Evolutionary conservation across 2,797 vertebrate species (phyloP).

Genomic region (Masticophis lateralis): DNA sequence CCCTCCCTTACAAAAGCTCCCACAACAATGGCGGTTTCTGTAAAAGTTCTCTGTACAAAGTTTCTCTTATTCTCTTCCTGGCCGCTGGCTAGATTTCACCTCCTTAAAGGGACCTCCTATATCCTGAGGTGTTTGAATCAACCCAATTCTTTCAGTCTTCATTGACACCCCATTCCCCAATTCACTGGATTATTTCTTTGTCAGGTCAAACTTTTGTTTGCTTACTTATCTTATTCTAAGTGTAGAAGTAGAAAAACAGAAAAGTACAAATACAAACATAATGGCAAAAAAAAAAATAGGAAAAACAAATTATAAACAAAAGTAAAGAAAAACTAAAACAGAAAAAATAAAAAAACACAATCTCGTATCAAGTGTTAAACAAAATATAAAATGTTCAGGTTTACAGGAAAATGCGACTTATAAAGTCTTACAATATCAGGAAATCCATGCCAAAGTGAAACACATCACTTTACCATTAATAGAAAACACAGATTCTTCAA

Average conservation of each 20-base stretch:
- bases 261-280: not conserved
- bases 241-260: not conserved
- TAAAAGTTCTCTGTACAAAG: not conserved
- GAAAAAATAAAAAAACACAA: not conserved
- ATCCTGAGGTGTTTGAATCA: not conserved
- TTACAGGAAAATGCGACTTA: not conserved
- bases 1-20: not conserved
- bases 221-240: too few species aligned
- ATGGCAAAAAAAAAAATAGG: not conserved
- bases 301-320: not conserved
- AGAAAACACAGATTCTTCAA: not conserved
- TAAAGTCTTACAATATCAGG: not conserved
- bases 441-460: not conserved
- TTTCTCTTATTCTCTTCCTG: not conserved
- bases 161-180: not conserved
- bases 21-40: not conserved
- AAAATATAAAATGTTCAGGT: not conserved
- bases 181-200: too few species aligned
- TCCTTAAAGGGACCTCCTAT: not conserved
- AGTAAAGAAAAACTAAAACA: not conserved
- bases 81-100: not conserved
- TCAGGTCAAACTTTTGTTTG: too few species aligned
- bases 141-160: not conserved
- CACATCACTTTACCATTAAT: not conserved
- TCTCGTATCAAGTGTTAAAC: not conserved